Percentiles rank a stretch among this genome's conserved stretches.
Conservation (phyloP, 2,888 invertebrate species). For the Ectobius pallidus region DNA sequence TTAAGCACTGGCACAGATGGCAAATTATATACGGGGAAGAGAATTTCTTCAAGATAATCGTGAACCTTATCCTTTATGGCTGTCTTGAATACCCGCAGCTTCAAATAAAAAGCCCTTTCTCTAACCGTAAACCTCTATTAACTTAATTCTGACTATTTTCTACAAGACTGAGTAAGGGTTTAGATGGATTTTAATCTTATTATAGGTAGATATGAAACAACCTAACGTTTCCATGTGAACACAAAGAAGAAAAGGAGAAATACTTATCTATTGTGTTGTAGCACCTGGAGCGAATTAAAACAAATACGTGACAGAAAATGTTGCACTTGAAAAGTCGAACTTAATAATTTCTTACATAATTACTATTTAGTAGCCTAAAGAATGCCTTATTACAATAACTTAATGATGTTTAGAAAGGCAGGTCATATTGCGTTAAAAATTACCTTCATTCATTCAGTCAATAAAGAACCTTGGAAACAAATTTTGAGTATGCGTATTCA, state of each 20-base stretch:
- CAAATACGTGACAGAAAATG: constrained; percentile 13
- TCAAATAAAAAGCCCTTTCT: constrained; percentile 27
- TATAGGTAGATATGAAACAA: neutral
- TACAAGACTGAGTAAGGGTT: constrained; percentile 25
- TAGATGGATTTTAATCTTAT: constrained; percentile 17
- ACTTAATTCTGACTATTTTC: constrained; percentile 37
- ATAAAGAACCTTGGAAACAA: too few relatives aligned
- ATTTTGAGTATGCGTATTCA: too few relatives aligned
- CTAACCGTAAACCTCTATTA: constrained; percentile 30
- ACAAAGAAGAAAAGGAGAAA: neutral
- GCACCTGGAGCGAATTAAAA: constrained; percentile 28
- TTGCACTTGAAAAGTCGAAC: too few relatives aligned
- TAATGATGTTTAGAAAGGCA: too few relatives aligned
- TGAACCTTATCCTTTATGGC: constrained; percentile 26
- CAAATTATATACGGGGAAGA: constrained; percentile 32
- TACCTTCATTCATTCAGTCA: too few relatives aligned
- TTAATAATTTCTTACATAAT: too few relatives aligned
- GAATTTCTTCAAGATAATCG: constrained; percentile 14
- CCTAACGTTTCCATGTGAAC: constrained; percentile 2
- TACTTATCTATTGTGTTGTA: neutral
- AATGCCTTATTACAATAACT: too few relatives aligned
- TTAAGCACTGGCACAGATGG: constrained; percentile 31
- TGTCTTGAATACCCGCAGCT: neutral
- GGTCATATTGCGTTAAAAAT: too few relatives aligned
- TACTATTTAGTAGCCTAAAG: too few relatives aligned